Evolutionary conservation across 2,113 vertebrate species (phyloP).

Genomic region (Thunnus maccoyii): DNA sequence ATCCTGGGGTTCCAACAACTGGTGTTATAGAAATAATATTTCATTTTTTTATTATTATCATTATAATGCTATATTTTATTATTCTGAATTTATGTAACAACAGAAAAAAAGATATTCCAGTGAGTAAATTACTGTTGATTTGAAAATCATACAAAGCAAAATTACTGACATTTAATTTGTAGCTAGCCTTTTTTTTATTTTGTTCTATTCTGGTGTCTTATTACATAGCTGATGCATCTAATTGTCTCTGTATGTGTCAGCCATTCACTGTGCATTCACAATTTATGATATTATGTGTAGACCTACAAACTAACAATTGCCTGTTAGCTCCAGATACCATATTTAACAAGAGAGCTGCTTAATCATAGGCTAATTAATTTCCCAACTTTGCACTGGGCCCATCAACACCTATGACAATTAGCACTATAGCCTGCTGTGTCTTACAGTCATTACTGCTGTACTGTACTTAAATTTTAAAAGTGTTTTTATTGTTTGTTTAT

Average conservation of each 20-base stretch:
- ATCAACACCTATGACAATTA: constrained; percentile 36
- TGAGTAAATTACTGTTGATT: not conserved
- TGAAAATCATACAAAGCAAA: constrained; percentile 14
- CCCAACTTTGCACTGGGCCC: constrained; percentile 1
- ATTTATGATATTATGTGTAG: constrained; percentile 22
- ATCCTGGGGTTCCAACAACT: not conserved
- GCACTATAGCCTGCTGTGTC: not conserved
- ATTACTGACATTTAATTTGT: constrained; percentile 9
- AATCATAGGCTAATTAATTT: constrained; percentile 50
- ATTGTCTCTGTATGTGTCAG: constrained; percentile 35
- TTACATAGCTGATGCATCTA: not conserved
- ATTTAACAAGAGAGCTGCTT: constrained; percentile 41
- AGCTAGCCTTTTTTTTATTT: not conserved
- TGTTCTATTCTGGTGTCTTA: constrained; percentile 1
- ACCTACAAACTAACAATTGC: constrained; percentile 16
- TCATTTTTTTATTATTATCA: constrained; percentile 1
- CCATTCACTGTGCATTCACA: constrained; percentile 16
- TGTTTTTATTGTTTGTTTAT: not conserved
- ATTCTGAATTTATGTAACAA: not conserved
- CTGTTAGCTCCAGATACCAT: constrained; percentile 32
- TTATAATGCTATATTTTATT: too few species aligned
- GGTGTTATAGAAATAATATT: not conserved
- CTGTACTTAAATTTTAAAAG: not conserved
- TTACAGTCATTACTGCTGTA: constrained; percentile 7
- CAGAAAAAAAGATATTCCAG: constrained; percentile 9